Evolutionary conservation across 2,113 vertebrate genomes (phyloP).

Genomic region (Etia nguti): DNA sequence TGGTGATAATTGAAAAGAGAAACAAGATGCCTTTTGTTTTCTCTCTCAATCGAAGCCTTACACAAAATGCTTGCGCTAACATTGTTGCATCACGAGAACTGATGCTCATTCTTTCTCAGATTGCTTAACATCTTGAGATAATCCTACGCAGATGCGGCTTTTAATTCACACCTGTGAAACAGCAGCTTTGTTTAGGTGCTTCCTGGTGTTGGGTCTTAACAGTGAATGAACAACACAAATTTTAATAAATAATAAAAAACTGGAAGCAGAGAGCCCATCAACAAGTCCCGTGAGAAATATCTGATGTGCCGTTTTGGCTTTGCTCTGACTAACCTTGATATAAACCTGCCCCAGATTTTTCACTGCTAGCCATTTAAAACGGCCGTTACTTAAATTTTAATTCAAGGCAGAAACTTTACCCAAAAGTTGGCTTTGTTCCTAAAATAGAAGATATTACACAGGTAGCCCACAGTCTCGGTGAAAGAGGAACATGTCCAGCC

Average conservation of each 20-base stretch:
- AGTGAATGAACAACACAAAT: background rate
- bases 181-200: background rate
- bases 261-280: background rate
- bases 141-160: rapidly evolving
- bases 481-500: background rate
- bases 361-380: background rate
- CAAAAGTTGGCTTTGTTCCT: background rate
- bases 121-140: background rate
- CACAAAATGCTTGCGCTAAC: background rate
- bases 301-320: rapidly evolving
- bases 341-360: background rate
- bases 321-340: background rate
- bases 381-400: background rate
- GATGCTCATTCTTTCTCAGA: background rate
- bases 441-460: background rate
- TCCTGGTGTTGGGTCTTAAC: background rate
- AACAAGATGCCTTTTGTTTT: background rate
- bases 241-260: background rate
- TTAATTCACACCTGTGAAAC: background rate
- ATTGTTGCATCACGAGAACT: background rate
- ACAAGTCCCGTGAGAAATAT: background rate
- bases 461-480: background rate
- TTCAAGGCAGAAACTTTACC: background rate
- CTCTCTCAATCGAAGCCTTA: background rate
- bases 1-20: background rate